Evolutionary conservation across 2,888 invertebrate species (phyloP).

Genomic region (Drosophila aldrichi): DNA sequence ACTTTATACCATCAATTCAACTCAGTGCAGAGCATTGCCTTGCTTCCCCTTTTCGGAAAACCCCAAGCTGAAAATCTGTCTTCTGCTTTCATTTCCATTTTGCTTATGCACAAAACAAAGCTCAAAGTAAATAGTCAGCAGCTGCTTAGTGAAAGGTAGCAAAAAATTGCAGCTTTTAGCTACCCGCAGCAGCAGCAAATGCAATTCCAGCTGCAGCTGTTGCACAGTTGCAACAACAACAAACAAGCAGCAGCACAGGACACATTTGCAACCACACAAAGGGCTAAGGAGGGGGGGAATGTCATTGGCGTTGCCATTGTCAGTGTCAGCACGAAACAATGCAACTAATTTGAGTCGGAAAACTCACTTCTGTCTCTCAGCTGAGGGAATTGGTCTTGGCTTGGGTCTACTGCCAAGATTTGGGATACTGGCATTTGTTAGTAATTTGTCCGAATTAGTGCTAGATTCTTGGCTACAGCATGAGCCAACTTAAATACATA

Average conservation of each 20-base stretch:
- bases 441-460: slow-evolving; percentile 69
- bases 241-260: slow-evolving; percentile 10
- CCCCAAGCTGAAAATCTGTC: background rate
- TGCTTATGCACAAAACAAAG: slow-evolving; percentile 20
- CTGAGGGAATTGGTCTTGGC: slow-evolving; percentile 6
- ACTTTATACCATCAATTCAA: background rate
- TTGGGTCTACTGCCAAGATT: slow-evolving; percentile 16
- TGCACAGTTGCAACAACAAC: slow-evolving; percentile 35
- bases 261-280: slow-evolving; percentile 14
- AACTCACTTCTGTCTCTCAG: slow-evolving; percentile 7
- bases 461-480: slow-evolving; percentile 53
- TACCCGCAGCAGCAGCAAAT: slow-evolving; percentile 21
- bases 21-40: background rate
- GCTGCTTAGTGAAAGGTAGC: slow-evolving; percentile 24
- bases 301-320: slow-evolving; percentile 26
- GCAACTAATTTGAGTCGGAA: slow-evolving; percentile 60
- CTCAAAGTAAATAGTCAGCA: slow-evolving; percentile 31
- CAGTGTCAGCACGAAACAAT: slow-evolving; percentile 58
- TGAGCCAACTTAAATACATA: slow-evolving; percentile 10
- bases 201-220: slow-evolving; percentile 35
- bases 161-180: slow-evolving; percentile 17
- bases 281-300: background rate
- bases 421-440: slow-evolving; percentile 38
- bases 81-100: slow-evolving; percentile 25
- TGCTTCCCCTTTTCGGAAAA: background rate